phyloP scores from a whole-genome alignment of 1,140 invertebrate species.

The Zaprionus capensis region DNA sequence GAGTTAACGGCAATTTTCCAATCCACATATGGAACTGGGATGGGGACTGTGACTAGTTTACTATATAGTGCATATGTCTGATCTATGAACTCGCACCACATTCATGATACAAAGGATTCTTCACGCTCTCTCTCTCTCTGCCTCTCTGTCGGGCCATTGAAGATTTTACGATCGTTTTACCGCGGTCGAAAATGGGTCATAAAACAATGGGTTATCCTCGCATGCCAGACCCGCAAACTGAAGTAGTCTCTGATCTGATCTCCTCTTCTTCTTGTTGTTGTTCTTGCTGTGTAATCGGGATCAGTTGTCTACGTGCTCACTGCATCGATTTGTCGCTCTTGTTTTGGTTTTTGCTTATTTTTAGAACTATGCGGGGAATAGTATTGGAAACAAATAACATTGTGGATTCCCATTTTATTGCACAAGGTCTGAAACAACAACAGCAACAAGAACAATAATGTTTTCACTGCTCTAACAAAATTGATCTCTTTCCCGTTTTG shows the following conservation, averaged over 20 bases:
- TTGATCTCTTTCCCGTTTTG: conserved; percentile 47
- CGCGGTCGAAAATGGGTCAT: conserved; percentile 75
- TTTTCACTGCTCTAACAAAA: conserved; percentile 36
- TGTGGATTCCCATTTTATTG: conserved; percentile 63
- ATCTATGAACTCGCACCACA: conserved; percentile 36
- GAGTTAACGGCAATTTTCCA: conserved; percentile 23
- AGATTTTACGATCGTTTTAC: conserved; percentile 77
- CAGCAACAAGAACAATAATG: conserved; percentile 16
- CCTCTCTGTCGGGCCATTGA: conserved; percentile 40
- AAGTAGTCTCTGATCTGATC: not conserved
- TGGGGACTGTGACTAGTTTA: conserved; percentile 12
- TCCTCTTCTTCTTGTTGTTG: not conserved
- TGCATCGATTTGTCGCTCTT: conserved; percentile 29
- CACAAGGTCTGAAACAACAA: conserved; percentile 67
- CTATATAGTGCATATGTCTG: conserved; percentile 10
- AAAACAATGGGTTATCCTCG: conserved; percentile 80
- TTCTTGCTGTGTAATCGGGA: not conserved
- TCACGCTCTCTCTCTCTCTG: conserved; percentile 64
- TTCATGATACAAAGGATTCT: conserved; percentile 70
- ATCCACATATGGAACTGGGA: conserved; percentile 46
- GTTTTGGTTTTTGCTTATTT: conserved; percentile 70
- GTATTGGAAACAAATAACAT: conserved; percentile 78
- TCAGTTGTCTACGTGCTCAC: conserved; percentile 4
- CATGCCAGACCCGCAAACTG: conserved; percentile 3
- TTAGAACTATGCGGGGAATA: conserved; percentile 78